Conservation (phyloP, 2,113 vertebrate genomes). For the Callipepla squamata region DNA sequence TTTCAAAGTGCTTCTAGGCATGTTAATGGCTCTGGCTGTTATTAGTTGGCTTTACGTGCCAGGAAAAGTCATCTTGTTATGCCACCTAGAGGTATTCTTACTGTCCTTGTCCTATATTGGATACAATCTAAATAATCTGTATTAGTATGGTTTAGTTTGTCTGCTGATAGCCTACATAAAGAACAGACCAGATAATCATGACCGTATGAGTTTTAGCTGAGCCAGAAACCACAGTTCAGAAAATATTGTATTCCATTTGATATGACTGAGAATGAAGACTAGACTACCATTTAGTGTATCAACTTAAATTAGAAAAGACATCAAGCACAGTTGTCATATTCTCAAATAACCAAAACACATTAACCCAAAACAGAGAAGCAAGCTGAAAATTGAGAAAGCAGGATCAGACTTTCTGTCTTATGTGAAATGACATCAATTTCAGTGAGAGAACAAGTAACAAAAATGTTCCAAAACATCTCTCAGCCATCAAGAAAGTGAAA, state of each 20-base stretch:
- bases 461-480: neutral
- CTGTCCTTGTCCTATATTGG: neutral
- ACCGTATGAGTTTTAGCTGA: neutral
- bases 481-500: neutral
- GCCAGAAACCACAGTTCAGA: neutral
- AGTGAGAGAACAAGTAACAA: neutral
- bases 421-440: neutral
- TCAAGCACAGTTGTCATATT: neutral
- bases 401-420: neutral
- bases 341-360: neutral
- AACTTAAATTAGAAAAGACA: neutral
- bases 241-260: neutral
- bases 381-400: neutral
- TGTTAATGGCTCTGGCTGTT: neutral
- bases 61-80: conserved; percentile 6
- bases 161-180: neutral
- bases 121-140: neutral
- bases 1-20: conserved; percentile 1
- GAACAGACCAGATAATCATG: neutral
- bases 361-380: neutral
- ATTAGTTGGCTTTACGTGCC: neutral
- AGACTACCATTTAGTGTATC: neutral
- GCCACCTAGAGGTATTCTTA: conserved; percentile 18
- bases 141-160: neutral
- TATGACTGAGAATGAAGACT: neutral